Base-by-base conservation (phyloP, 2,113 vertebrate genomes). In the Plectropomus leopardus region DNA sequence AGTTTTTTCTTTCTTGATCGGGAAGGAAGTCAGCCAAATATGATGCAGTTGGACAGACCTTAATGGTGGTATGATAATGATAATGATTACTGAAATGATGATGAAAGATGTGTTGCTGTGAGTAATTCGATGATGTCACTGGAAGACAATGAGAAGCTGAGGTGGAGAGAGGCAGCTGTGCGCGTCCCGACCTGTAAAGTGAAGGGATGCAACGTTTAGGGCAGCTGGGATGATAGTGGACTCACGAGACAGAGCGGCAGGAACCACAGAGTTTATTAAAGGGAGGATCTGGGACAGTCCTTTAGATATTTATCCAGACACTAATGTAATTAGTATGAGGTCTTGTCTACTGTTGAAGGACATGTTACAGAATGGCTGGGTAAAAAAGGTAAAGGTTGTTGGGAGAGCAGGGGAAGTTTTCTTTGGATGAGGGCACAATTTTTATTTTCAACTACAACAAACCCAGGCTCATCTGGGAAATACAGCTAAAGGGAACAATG, bases 71-170 rank as follows among this genome's bases (percentile, higher is more conserved):
- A 77, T 51, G 83, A 85, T 93, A 93, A 94, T 94, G 78, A 91
- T 80, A 78, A 92, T 93, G 66, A 90, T 93, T 92, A 93, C 69
- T 58, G 80, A 88, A 81, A 88, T 64, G 64, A 87, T 76, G 88
- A 89, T 83, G 85, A 92, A 86, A 92, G 92, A 90, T 70, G 82
- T 75, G 82, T 40, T 70, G 55, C 71, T 44, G 68, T 82, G 86
- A 87, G 86, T 87, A 87, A 92, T 82, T 85, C 85, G 13, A 57
- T 94, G 92, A 94, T 93, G 92, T 94, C 92, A 94, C 34, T 23
- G 70, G 71, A 66, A 88, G 88, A 88, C 89, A 80, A 92, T 90
- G 90, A 89, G 73, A 83, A 72, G 80, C 80, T 21, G 71, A 47
- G 72, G 69, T 17, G 42, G 40, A 54, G 55, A 53, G 73, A 66